Evolutionary conservation across 2,113 vertebrate genomes (phyloP).

Genomic region (Gavialis gangeticus): DNA sequence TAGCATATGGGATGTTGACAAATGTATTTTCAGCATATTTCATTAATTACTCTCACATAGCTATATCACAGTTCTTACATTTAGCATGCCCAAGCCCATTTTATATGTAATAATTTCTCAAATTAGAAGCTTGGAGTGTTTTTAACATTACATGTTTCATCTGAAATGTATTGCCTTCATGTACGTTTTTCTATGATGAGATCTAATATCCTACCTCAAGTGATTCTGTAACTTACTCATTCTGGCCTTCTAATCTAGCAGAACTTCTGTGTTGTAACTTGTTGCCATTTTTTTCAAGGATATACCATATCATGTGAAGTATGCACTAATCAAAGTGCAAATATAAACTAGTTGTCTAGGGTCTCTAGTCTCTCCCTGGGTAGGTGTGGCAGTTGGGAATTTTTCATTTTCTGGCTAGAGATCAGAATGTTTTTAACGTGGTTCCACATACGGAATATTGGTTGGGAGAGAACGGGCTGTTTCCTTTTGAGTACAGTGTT

Average conservation of each 20-base stretch:
- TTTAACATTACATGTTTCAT: slow-evolving; percentile 61
- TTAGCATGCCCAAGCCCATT: slow-evolving; percentile 59
- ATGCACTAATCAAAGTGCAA: slow-evolving; percentile 72
- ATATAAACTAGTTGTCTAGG: slow-evolving; percentile 66
- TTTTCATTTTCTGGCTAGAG: slow-evolving; percentile 66
- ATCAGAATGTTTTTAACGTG: slow-evolving; percentile 61
- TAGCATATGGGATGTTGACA: slow-evolving; percentile 59
- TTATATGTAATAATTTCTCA: slow-evolving; percentile 63
- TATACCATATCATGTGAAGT: slow-evolving; percentile 69
- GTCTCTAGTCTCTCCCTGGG: slow-evolving; percentile 68
- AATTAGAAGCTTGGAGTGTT: slow-evolving; percentile 60
- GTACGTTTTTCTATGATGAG: slow-evolving; percentile 68
- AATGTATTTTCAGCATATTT: slow-evolving; percentile 63
- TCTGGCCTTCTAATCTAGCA: slow-evolving; percentile 66
- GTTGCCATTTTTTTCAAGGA: slow-evolving; percentile 71
- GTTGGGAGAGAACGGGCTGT: neutral
- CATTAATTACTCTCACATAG: slow-evolving; percentile 67
- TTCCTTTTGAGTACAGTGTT: slow-evolving; percentile 7
- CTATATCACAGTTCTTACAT: slow-evolving; percentile 67
- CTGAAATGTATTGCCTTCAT: slow-evolving; percentile 22
- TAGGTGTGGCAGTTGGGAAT: slow-evolving; percentile 73
- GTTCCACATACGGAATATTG: slow-evolving; percentile 23
- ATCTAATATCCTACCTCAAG: slow-evolving; percentile 36
- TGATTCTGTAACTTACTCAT: slow-evolving; percentile 67
- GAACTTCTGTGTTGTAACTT: slow-evolving; percentile 72